phyloP scores from a whole-genome alignment of 2,888 invertebrate species.

The Drosophila nigricruria region DNA sequence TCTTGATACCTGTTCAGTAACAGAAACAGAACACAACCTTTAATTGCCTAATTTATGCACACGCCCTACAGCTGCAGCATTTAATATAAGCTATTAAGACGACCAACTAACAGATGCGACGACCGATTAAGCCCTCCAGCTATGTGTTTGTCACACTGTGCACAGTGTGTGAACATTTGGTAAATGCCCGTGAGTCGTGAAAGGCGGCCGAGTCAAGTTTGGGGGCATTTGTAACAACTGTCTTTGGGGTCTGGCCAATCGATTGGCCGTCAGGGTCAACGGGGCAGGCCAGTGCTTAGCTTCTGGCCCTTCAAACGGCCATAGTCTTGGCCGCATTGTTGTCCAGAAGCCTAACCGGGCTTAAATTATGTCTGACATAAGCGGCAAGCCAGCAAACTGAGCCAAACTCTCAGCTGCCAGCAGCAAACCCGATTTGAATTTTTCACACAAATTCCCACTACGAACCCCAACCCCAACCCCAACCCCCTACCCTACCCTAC shows the following conservation, averaged over 20 bases:
- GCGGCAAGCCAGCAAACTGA: slow-evolving; percentile 42
- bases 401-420: slow-evolving; percentile 61
- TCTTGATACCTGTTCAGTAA: background rate
- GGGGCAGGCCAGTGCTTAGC: slow-evolving; percentile 58
- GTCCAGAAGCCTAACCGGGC: slow-evolving; percentile 60
- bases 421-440: slow-evolving; percentile 71
- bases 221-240: slow-evolving; percentile 49
- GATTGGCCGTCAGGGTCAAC: slow-evolving; percentile 75
- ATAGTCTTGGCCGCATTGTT: slow-evolving; percentile 45
- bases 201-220: slow-evolving; percentile 58
- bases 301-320: slow-evolving; percentile 55
- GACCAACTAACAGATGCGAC: background rate
- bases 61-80: background rate
- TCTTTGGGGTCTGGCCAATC: slow-evolving; percentile 66
- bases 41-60: background rate
- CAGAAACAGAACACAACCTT: background rate
- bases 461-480: background rate
- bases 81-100: background rate
- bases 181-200: slow-evolving; percentile 6
- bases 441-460: slow-evolving; percentile 64
- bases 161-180: slow-evolving; percentile 33
- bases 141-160: slow-evolving; percentile 15
- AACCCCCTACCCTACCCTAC: slow-evolving; percentile 23
- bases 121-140: slow-evolving; percentile 16
- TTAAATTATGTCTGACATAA: slow-evolving; percentile 78